Evolutionary conservation across 2,113 vertebrate genomes (phyloP), one percentile per base, ranked within the genome.

Genomic region (Myxocyprinus asiaticus): DNA sequence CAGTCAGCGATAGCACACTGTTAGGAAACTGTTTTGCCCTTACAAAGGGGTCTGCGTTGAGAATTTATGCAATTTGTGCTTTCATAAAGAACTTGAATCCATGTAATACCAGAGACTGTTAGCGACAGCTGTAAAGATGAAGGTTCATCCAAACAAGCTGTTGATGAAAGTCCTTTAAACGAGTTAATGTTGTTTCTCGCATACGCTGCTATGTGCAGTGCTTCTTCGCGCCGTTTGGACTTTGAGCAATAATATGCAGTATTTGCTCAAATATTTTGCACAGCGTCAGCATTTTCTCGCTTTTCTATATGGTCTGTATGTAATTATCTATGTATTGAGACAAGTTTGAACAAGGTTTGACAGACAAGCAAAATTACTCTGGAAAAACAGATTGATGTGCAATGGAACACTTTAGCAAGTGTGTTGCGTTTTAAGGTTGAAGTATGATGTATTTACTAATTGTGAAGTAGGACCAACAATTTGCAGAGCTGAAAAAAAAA

Each of bases 161-260:
- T 42, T 22, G 7, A 53, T 11, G 10, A n/a, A n/a, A n/a, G n/a
- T n/a, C n/a, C n/a, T n/a, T n/a, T n/a, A n/a, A n/a, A 33, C 22
- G 22, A 33, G 22, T 33, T 33, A 33, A 33, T 33, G 22, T 33
- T 33, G 22, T 33, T 33, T 33, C 22, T 33, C 22, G 22, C 22
- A 12, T 6, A 42, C 22, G 7, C 8, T 53, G 45, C 8, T 62
- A 64, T 10, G 4, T 11, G 9, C 7, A 9, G 7, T 51, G 4
- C 22, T 42, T 43, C 22, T 5, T 7, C 7, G 5, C 4, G 17
- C 15, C 11, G 7, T 33, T 3, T 53, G 73, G 3, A 11, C 43
- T 53, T 11, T 65, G 61, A 76, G 61, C 47, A 65, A 65, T 47
- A 17, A 5, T n/a, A 42, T 53, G 17, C 61, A 64, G 43, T 76